Conservation (phyloP, 2,888 invertebrate species). For the Notodonta dromedarius region DNA sequence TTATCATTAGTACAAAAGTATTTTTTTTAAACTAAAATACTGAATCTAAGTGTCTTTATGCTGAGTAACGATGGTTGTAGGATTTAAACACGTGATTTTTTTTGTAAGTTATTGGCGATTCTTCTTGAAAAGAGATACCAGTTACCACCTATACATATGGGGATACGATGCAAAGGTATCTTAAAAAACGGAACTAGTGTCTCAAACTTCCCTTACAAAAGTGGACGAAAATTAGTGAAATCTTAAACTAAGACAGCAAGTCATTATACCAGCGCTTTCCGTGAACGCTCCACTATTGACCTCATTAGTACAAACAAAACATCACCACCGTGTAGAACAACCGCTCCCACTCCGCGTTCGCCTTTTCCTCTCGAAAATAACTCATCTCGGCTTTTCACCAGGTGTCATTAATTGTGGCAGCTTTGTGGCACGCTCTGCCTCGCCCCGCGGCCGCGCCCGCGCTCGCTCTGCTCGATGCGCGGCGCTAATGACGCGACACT, state of each 20-base stretch:
- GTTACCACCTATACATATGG: too few species aligned
- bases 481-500: slow-evolving; percentile 68
- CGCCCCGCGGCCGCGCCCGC: slow-evolving; percentile 37
- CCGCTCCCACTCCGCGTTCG: slow-evolving; percentile 73
- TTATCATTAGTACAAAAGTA: too few species aligned
- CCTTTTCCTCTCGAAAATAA: slow-evolving; percentile 83
- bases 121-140: too few species aligned
- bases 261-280: slow-evolving; percentile 57
- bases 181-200: too few species aligned
- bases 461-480: slow-evolving; percentile 52
- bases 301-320: slow-evolving; percentile 82
- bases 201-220: background rate
- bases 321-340: slow-evolving; percentile 71
- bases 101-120: too few species aligned
- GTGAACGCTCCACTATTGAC: slow-evolving; percentile 74
- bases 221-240: slow-evolving; percentile 7
- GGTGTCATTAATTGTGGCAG: slow-evolving; percentile 78
- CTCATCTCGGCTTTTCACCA: slow-evolving; percentile 80
- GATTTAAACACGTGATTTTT: too few species aligned
- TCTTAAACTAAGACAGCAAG: slow-evolving; percentile 42
- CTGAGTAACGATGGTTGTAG: too few species aligned
- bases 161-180: too few species aligned
- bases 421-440: slow-evolving; percentile 51
- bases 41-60: too few species aligned
- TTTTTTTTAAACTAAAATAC: too few species aligned